Conservation (phyloP, 2,888 invertebrate species). For the Melinaea menophilus region DNA sequence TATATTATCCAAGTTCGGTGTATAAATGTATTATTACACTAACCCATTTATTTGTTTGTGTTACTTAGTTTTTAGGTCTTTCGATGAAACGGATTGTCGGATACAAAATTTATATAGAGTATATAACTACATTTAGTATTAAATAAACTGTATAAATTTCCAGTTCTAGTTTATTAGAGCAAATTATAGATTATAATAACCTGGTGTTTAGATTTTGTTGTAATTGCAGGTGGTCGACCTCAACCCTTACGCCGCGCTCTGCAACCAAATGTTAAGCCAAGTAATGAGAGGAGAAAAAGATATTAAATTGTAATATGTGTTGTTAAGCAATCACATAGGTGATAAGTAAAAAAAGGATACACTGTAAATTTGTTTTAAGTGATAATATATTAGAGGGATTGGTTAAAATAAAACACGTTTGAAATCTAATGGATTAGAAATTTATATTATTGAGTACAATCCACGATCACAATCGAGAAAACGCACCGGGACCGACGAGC, state of each 20-base stretch:
- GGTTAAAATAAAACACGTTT: conserved; percentile 56
- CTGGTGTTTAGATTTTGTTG: neutral
- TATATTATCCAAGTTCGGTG: no score
- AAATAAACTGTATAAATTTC: no score
- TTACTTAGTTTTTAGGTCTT: no score
- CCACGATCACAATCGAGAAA: conserved; percentile 65
- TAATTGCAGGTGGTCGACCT: conserved; percentile 85
- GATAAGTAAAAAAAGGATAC: no score
- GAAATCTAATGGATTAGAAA: conserved; percentile 75
- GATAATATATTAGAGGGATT: neutral
- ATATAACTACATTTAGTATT: no score
- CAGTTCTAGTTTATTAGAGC: no score
- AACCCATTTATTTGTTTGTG: no score
- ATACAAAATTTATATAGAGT: no score
- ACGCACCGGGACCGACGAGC: conserved; percentile 45
- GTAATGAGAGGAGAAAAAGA: conserved; percentile 80
- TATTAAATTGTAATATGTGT: conserved; percentile 49
- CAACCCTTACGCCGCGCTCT: conserved; percentile 96
- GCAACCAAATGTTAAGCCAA: conserved; percentile 94
- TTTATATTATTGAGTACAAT: conserved; percentile 77
- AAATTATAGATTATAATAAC: neutral
- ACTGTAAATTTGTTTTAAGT: neutral
- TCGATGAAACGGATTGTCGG: no score
- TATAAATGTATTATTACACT: no score
- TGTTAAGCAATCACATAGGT: neutral